Evolutionary conservation across 1,140 invertebrate species (phyloP).

Genomic region (Drosophila nannoptera): DNA sequence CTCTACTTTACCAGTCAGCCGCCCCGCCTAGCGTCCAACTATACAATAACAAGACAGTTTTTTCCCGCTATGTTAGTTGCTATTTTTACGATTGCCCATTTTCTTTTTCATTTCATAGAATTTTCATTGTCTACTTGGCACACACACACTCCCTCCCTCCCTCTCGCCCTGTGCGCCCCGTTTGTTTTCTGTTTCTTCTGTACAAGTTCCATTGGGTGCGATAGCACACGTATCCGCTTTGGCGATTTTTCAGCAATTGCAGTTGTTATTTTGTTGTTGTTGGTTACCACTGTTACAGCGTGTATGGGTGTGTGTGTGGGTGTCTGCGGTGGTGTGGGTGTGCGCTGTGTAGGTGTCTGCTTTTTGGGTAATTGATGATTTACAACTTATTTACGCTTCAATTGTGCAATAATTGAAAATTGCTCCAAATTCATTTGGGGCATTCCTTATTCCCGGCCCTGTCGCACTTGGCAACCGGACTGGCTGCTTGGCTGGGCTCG

Average conservation of each 20-base stretch:
- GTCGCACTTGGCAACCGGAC: slow-evolving; percentile 45
- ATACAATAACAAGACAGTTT: slow-evolving; percentile 30
- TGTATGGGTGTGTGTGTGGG: not conserved
- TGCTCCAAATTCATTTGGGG: slow-evolving; percentile 72
- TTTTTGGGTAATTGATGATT: slow-evolving; percentile 75
- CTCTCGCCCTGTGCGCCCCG: not conserved
- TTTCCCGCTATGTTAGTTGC: slow-evolving; percentile 59
- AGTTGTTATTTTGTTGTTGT: slow-evolving; percentile 49
- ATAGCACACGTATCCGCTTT: slow-evolving; percentile 73
- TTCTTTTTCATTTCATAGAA: slow-evolving; percentile 60
- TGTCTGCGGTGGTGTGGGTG: slow-evolving; percentile 13
- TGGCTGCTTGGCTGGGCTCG: not conserved
- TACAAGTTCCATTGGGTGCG: slow-evolving; percentile 41
- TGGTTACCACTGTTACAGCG: too few species aligned
- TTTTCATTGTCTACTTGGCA: slow-evolving; percentile 54
- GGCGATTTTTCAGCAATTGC: slow-evolving; percentile 69
- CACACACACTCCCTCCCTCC: not conserved
- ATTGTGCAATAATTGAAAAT: slow-evolving; percentile 78
- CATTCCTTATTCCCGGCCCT: slow-evolving; percentile 46
- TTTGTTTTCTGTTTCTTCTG: slow-evolving; percentile 10
- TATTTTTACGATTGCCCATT: slow-evolving; percentile 73
- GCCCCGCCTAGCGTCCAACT: not conserved
- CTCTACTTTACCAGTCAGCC: slow-evolving; percentile 3
- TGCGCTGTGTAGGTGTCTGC: slow-evolving; percentile 36
- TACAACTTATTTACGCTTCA: slow-evolving; percentile 77